phyloP scores from a whole-genome alignment of 2,113 vertebrate genomes.

The Forbesichthys agassizii region DNA sequence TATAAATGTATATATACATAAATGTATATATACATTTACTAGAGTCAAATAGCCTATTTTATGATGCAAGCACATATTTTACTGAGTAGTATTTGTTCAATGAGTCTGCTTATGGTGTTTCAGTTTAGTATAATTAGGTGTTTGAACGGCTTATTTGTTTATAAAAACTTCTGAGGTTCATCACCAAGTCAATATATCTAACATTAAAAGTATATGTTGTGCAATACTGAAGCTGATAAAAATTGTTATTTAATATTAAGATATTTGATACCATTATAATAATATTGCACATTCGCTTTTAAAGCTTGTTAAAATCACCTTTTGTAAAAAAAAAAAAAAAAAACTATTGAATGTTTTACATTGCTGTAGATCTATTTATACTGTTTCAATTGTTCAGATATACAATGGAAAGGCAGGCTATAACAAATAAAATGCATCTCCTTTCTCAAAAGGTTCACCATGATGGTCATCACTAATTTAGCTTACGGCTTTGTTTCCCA shows the following conservation, averaged over 20 bases:
- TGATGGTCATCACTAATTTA: too few relatives aligned
- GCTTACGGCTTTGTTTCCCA: too few relatives aligned
- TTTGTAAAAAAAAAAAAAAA: conserved; percentile 69
- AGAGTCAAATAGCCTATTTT: conserved; percentile 66
- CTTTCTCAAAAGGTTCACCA: conserved; percentile 62
- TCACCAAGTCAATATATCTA: conserved; percentile 19
- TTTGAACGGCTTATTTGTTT: conserved; percentile 43
- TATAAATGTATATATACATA: too few relatives aligned
- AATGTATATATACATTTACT: conserved; percentile 50
- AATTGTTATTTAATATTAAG: conserved; percentile 60
- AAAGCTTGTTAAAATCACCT: conserved; percentile 53
- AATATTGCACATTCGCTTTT: conserved; percentile 25
- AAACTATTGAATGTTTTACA: conserved; percentile 66
- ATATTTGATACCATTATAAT: conserved; percentile 34
- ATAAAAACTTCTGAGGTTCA: conserved; percentile 40
- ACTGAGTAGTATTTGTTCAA: conserved; percentile 66
- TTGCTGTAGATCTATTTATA: conserved; percentile 73
- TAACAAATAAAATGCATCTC: conserved; percentile 73
- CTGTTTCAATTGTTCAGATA: conserved; percentile 64
- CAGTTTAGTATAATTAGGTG: conserved; percentile 51
- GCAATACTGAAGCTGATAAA: conserved; percentile 56
- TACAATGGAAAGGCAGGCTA: conserved; percentile 50
- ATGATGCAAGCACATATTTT: conserved; percentile 76
- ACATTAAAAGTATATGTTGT: conserved; percentile 62
- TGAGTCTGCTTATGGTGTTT: conserved; percentile 61